These are phyloP conservation scores for Anhinga rufa DNA, from an alignment of 2,113 vertebrate genomes.

Conservation along the genomic window DNA sequence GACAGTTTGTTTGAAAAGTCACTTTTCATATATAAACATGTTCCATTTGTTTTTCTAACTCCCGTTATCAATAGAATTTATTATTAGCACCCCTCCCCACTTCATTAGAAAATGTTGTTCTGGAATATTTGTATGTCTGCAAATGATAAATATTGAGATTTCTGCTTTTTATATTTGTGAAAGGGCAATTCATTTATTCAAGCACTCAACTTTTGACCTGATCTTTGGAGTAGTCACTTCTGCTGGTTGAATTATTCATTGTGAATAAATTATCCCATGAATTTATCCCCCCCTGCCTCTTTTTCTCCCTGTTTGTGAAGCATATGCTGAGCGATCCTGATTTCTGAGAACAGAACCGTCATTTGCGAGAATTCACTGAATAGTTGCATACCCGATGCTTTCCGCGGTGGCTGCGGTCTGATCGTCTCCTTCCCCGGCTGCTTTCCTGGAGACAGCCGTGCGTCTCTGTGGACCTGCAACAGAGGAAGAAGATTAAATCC, in stretches of 20 bases:
- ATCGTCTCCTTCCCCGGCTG: background rate
- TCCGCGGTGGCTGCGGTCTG: rapidly evolving
- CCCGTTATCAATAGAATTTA: conserved; percentile 65
- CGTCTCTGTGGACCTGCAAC: background rate
- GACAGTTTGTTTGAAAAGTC: conserved; percentile 60
- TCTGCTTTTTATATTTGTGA: conserved; percentile 50
- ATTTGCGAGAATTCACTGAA: background rate
- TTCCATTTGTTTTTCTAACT: conserved; percentile 62
- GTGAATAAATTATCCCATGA: conserved; percentile 47
- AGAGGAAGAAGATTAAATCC: background rate
- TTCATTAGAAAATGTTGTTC: conserved; percentile 63
- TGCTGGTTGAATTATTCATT: conserved; percentile 54
- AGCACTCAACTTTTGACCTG: conserved; percentile 64
- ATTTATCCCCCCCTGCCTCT: background rate
- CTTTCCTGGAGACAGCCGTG: background rate
- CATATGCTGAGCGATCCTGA: conserved; percentile 9
- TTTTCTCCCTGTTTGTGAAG: background rate
- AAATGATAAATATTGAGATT: conserved; percentile 67
- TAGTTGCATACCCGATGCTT: background rate
- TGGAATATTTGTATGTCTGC: conserved; percentile 53
- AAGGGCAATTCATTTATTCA: conserved; percentile 68
- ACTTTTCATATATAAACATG: conserved; percentile 56
- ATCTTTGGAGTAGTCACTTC: conserved; percentile 59
- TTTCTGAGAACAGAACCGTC: conserved; percentile 51
- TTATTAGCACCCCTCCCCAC: conserved; percentile 48